Evolutionary conservation across 2,888 invertebrate species (phyloP).

Genomic region (Dryococelus australis): DNA sequence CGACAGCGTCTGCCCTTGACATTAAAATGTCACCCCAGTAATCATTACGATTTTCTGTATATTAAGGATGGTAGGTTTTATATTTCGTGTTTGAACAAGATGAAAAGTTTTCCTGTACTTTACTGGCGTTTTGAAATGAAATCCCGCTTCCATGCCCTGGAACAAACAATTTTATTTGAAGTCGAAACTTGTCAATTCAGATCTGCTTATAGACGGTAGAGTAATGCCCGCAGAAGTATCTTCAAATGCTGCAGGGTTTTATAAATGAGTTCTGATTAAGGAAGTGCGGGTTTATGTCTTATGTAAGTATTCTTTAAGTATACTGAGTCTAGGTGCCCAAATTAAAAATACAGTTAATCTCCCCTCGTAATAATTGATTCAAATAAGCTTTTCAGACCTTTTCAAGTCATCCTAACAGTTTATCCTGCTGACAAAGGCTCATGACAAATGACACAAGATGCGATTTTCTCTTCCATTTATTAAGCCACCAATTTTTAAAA

Average conservation of each 20-base stretch:
- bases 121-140: neutral
- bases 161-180: neutral
- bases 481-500: neutral
- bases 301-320: neutral
- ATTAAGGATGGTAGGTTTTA: neutral
- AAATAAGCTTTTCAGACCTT: neutral
- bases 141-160: neutral
- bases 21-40: neutral
- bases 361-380: neutral
- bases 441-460: neutral
- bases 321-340: neutral
- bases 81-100: conserved; percentile 20
- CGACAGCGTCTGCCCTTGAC: neutral
- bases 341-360: neutral
- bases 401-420: neutral
- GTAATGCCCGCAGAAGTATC: neutral
- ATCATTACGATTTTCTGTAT: neutral
- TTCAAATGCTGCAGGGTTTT: neutral
- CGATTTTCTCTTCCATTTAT: neutral
- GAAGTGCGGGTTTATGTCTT: neutral
- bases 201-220: neutral
- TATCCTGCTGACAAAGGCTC: too few species aligned
- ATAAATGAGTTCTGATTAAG: too few species aligned
- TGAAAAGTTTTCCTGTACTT: neutral
- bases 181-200: neutral